Evolutionary conservation across 2,888 invertebrate species (phyloP), one percentile per base, ranked within the genome.

Genomic region (Thereva nobilitata): DNA sequence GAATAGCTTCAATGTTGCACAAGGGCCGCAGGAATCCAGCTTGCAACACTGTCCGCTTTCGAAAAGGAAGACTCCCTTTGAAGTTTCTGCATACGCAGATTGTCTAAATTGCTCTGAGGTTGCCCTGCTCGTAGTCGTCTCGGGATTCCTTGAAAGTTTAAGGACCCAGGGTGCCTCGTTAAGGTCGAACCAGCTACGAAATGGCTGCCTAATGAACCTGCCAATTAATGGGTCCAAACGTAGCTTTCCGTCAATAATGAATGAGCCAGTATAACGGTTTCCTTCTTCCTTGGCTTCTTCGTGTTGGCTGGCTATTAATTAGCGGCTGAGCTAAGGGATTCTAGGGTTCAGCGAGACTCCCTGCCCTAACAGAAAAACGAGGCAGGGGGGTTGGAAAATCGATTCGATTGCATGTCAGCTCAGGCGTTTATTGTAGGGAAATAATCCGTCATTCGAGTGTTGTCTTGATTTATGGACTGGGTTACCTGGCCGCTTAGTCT

Each of bases 401-500:
- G 47, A 59, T 56, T 38, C 10, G 45, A 59, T 59, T 59, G 57
- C 57, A 59, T 59, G 57, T 47, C 47, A 59, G 47, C 47, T 12
- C 38, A 47, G 57, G 57, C 57, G 57, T 59, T 59, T 59, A 59
- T 59, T 59, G 41, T 59, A 47, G 57, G 47, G 57, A 12, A 59
- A 59, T 59, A 59, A 59, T 59, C 47, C 57, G 47, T 59, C 47
- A 35, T 42, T 59, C 47, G 57, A 59, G 47, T 59, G 57, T 45
- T 59, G 57, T 59, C 57, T 42, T 59, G 57, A 59, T 59, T 59
- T 59, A 59, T 59, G 38, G 47, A 47, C n/a, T 38, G 7, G 6
- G 2, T 47, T 47, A 47, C 12, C 57, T 38, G 45, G 57, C 57
- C 23, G 23, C 23, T 23, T 23, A 23, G 23, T 23, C 23, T 23